Base-by-base conservation (phyloP, 2,113 vertebrate genomes). In the Bucco capensis region DNA sequence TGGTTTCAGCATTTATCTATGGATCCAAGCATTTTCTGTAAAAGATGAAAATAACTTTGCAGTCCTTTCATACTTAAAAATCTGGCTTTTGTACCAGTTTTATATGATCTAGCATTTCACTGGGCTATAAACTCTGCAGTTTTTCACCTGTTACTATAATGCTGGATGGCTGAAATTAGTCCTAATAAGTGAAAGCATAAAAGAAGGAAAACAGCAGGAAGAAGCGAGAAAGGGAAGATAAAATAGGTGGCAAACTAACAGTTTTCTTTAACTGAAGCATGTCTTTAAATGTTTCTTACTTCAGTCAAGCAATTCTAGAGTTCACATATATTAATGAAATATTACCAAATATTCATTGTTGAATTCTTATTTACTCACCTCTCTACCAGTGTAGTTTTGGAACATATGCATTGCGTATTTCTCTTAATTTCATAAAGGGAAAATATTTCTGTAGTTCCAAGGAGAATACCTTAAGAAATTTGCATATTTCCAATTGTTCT, bases 1-100 rank as follows among this genome's bases (percentile, higher is more conserved):
- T 85, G 12, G 16, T 92, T 95, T 92, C 95, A 78, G 21, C 27
- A 82, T 94, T 96, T 96, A 74, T 86, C 93, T 96, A 62, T 30
- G 83, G 51, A 77, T 94, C 44, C 22, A 9, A 94, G 27, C 72
- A 94, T 83, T 92, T 97, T 81, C 66, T 89, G 16, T 49, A n/a
- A 50, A 73, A 94, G 66, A 88, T 50, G 77, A 62, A 81, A 88
- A 83, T 62, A 86, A 79, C 95, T 92, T 86, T 74, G 7, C 71
- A 47, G 23, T 89, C 50, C 60, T 83, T 31, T 78, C 24, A 7
- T 58, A 90, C 82, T 91, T 83, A 85, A 90, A 74, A 95, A 90
- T 90, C 80, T 67, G 30, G 22, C 24, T 92, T 82, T 38, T 35
- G 7, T 86, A 88, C 28, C 73, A 71, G 38, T 30, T 91, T 61